phyloP scores from a whole-genome alignment of 1,140 invertebrate genomes.

The Semibalanus balanoides region DNA sequence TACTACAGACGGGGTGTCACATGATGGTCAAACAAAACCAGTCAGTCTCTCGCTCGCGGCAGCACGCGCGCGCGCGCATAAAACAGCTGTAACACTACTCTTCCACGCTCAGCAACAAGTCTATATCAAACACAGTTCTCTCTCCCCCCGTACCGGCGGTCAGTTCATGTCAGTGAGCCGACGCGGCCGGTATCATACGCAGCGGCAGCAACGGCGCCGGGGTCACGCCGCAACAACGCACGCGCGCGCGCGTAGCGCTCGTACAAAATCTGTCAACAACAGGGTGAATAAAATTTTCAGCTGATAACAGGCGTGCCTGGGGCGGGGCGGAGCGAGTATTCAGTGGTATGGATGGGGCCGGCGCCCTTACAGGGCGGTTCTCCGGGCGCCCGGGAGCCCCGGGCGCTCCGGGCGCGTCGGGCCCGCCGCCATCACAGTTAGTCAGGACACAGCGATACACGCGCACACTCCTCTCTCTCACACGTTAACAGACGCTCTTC shows the following conservation, averaged over 20 bases:
- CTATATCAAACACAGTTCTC: no score
- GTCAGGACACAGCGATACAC: background rate
- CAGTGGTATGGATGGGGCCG: background rate
- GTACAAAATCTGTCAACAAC: background rate
- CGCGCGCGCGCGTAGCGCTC: no score
- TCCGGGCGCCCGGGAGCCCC: no score
- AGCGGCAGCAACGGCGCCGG: background rate
- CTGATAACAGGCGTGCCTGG: background rate
- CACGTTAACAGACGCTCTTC: no score
- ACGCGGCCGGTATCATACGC: background rate
- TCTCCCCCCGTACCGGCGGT: no score
- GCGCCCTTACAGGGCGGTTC: no score
- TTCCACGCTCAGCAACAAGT: background rate
- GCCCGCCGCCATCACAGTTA: background rate
- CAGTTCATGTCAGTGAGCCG: no score
- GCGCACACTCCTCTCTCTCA: background rate
- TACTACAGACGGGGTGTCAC: background rate
- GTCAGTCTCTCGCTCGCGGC: background rate
- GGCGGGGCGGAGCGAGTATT: background rate
- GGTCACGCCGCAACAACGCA: background rate
- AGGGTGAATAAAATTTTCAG: constrained; percentile 1
- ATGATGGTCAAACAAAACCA: background rate
- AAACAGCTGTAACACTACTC: background rate
- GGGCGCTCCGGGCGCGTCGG: no score
- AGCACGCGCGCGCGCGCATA: background rate